phyloP scores from a whole-genome alignment of 2,888 invertebrate genomes.

The Drosophila meridiana region DNA sequence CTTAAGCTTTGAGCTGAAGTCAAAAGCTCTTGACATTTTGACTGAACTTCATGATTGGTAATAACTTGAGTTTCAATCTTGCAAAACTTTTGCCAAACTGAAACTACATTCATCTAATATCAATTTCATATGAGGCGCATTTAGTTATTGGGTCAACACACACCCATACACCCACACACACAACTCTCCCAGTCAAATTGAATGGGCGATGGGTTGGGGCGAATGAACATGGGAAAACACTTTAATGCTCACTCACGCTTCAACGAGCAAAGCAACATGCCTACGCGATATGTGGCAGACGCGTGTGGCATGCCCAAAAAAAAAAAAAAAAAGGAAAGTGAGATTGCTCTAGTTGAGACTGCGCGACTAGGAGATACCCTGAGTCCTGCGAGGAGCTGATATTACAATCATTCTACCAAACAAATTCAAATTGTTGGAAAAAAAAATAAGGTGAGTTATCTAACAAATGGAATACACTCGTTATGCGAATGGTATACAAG shows the following conservation, averaged over 20 bases:
- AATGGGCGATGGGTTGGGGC: constrained; percentile 7
- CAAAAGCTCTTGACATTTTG: constrained; percentile 5
- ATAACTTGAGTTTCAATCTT: constrained; percentile 7
- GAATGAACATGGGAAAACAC: constrained; percentile 52
- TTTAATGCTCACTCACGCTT: constrained; percentile 56
- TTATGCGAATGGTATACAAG: no score
- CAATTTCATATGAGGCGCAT: constrained; percentile 3
- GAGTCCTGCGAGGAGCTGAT: no score
- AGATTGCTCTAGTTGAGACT: no score
- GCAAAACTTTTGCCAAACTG: not conserved
- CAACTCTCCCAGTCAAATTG: constrained; percentile 1
- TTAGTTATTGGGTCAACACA: constrained; percentile 9
- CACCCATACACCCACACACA: constrained; percentile 6
- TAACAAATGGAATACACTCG: no score
- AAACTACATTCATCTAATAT: not conserved
- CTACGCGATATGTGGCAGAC: not conserved
- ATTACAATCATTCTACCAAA: no score
- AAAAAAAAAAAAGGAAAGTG: not conserved
- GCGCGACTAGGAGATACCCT: no score
- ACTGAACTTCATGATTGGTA: constrained; percentile 2
- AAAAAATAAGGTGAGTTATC: no score
- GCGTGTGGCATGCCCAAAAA: not conserved
- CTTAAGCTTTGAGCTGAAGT: not conserved
- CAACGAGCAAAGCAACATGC: constrained; percentile 36
- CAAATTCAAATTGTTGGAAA: no score